These are phyloP conservation scores for Epinephelus malabaricus DNA, from an alignment of 2,797 vertebrate species.

Conservation along the genomic window DNA sequence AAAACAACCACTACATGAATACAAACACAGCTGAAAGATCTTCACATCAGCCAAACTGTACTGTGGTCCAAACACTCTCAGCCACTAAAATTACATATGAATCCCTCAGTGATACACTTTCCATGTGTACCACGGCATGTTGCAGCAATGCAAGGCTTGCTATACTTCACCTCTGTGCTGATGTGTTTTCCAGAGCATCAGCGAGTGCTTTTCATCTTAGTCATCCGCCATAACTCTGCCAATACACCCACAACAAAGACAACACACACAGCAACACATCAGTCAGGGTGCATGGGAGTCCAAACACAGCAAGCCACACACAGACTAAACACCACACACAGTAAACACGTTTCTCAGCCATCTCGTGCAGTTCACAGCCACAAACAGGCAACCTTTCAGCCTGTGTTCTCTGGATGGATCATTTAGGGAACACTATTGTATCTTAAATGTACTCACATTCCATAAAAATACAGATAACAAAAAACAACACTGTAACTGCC, in stretches of 20 bases:
- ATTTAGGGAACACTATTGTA: neutral
- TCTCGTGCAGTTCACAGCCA: slow-evolving; percentile 1
- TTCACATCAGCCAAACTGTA: neutral
- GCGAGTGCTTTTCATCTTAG: slow-evolving; percentile 47
- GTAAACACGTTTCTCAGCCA: slow-evolving; percentile 26
- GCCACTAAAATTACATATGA: neutral
- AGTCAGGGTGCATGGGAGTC: slow-evolving; percentile 33
- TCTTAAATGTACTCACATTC: neutral
- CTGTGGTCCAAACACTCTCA: neutral
- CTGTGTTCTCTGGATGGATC: neutral
- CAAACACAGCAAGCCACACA: slow-evolving; percentile 43
- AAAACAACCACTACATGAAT: neutral
- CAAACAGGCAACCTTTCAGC: neutral
- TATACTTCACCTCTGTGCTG: slow-evolving; percentile 15
- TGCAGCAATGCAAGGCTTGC: neutral
- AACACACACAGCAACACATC: slow-evolving; percentile 35
- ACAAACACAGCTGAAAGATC: neutral
- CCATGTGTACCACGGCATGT: slow-evolving; percentile 5
- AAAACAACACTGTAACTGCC: neutral
- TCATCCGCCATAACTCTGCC: slow-evolving; percentile 39
- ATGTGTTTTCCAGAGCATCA: slow-evolving; percentile 46
- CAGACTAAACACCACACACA: slow-evolving; percentile 58
- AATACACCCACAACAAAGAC: slow-evolving; percentile 52
- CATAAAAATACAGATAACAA: neutral
- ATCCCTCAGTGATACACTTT: slow-evolving; percentile 16